Evolutionary conservation across 2,113 vertebrate species (phyloP).

Genomic region (Aphyosemion australe): DNA sequence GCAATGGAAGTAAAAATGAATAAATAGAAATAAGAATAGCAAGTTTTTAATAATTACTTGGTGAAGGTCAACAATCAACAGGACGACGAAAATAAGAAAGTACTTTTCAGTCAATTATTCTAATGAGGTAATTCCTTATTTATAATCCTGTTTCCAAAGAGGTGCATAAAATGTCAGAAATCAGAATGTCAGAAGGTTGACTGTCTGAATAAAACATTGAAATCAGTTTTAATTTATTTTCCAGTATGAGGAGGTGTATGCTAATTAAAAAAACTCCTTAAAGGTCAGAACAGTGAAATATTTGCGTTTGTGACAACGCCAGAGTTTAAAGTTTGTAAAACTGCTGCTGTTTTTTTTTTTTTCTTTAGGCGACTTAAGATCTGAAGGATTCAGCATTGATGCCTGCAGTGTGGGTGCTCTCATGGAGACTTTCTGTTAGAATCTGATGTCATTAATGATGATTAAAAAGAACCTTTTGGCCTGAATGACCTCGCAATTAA

Average conservation of each 20-base stretch:
- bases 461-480: no score
- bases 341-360: not conserved
- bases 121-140: conserved; percentile 61
- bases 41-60: conserved; percentile 14
- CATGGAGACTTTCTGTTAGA: conserved; percentile 77
- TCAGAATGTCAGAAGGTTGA: no score
- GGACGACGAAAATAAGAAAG: conserved; percentile 21
- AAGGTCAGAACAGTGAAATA: conserved; percentile 31
- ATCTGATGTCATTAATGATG: not conserved
- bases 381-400: conserved; percentile 74
- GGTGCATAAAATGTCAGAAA: no score
- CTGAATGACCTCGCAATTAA: no score
- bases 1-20: no score
- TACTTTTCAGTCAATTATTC: conserved; percentile 48
- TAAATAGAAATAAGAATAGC: no score
- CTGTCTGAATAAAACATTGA: no score
- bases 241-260: conserved; percentile 71
- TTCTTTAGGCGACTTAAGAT: conserved; percentile 50
- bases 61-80: not conserved
- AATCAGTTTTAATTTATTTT: not conserved
- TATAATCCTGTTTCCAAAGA: not conserved
- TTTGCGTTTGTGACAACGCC: not conserved
- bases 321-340: accelerated
- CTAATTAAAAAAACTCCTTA: conserved; percentile 61
- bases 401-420: conserved; percentile 77